These are phyloP conservation scores for Acanthacorydalis orientalis DNA, from an alignment of 2,888 invertebrate species.

Conservation along the genomic window DNA sequence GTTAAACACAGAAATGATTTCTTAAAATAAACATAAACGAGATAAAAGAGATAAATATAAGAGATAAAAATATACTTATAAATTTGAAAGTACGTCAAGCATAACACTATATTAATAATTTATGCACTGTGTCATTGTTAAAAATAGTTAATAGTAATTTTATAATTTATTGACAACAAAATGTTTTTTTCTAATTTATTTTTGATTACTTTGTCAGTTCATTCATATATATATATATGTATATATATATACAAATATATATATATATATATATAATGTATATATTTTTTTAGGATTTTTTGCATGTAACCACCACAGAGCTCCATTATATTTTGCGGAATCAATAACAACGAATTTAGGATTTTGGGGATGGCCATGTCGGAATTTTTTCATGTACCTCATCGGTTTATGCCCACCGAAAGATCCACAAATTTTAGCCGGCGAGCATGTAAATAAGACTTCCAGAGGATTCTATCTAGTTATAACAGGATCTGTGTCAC, in stretches of 20 bases:
- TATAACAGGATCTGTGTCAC: conserved; percentile 33
- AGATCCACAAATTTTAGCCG: conserved; percentile 29
- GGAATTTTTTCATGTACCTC: conserved; percentile 36
- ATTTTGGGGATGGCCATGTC: conserved; percentile 50
- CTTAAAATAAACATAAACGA: no score
- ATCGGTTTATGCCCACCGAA: conserved; percentile 38
- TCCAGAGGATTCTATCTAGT: conserved; percentile 35
- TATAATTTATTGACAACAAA: no score
- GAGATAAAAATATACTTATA: no score
- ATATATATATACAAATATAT: neutral
- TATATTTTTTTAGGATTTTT: conserved; percentile 30
- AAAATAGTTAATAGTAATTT: no score
- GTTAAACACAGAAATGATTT: no score
- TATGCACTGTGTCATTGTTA: no score
- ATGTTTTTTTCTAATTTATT: no score
- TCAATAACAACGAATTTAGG: conserved; percentile 41
- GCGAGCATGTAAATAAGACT: conserved; percentile 26
- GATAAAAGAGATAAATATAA: no score
- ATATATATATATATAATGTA: neutral
- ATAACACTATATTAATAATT: no score
- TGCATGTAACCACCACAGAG: conserved; percentile 45
- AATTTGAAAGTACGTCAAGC: no score
- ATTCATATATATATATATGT: no score
- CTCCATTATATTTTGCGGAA: conserved; percentile 45
- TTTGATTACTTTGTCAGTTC: no score